A percentile compares a stretch with the other conserved stretches of the same genome.
Conservation (phyloP, 2,888 invertebrate species). For the Dynastes tityus region DNA sequence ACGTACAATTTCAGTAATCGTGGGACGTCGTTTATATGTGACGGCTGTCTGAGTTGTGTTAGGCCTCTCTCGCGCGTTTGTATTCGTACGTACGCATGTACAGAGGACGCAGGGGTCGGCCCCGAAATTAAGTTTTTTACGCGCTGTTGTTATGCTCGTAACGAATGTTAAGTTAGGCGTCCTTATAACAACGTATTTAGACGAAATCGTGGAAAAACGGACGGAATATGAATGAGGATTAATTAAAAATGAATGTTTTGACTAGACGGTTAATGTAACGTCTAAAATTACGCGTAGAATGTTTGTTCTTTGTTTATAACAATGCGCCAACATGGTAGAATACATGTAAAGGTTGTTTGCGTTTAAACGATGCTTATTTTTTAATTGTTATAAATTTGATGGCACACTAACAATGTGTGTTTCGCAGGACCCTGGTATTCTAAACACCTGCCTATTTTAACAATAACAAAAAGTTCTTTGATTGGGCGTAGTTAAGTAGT, state of each 20-base stretch:
- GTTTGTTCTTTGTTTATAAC: no score
- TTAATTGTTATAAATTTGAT: no score
- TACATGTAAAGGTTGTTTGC: no score
- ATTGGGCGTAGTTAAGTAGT: no score
- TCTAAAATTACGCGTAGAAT: no score
- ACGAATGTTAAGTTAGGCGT: neutral
- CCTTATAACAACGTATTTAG: neutral
- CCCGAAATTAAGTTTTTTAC: constrained; percentile 24
- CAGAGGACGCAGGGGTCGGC: constrained; percentile 12
- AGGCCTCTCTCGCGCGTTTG: neutral
- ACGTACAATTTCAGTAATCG: constrained; percentile 41
- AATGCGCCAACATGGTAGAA: no score
- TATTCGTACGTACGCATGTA: neutral
- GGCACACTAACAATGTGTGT: no score
- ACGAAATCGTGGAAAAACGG: neutral
- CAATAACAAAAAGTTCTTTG: no score
- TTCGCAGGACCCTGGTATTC: no score
- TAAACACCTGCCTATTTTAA: no score
- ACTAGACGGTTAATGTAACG: no score
- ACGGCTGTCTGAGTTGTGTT: constrained; percentile 18
- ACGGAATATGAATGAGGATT: neutral
- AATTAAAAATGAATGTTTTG: neutral
- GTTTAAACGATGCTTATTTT: no score
- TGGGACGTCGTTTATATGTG: constrained; percentile 7
- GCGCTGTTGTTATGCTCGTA: constrained; percentile 2